Evolutionary conservation across 2,113 vertebrate genomes (phyloP), one percentile per base, ranked within the genome.

Genomic region (Electrona antarctica): DNA sequence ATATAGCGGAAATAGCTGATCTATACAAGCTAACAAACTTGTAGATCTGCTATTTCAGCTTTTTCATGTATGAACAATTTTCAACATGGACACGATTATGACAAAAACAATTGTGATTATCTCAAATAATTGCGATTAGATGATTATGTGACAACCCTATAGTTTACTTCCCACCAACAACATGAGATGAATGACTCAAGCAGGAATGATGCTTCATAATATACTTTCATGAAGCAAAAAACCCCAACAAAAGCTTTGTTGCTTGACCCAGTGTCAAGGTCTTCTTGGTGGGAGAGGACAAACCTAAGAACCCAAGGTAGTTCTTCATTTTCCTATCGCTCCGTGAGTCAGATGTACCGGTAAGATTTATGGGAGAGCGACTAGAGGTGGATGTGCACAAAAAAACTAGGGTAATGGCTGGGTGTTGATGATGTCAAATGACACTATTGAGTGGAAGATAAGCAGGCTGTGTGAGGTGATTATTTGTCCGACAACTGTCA

Each of bases 351-450:
- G 2, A 21, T 21, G 21, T 21, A 21, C 21, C 6, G 51, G 2
- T 52, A 50, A 29, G 61, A 79, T 66, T 45, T 79, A 50, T 65
- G 29, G 58, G 14, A 59, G 50, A 52, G 51, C 33, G 73, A 71
- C 59, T 21, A 64, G 46, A 76, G 69, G 69, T 79, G 61, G 61
- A 21, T 52, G 60, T 9, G 29, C 60, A 47, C 13, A 69, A 50
- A 21, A 21, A 65, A 57, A 15, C 59, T 55, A 6, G 48, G 51
- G 8, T 29, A 79, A 70, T 70, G 47, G 62, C 1, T 60, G 4
- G 7, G 28, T 8, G 64, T 48, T 66, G 73, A 70, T 58, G 46
- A 47, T 21, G 21, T 21, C 21, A 21, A 21, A 21, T 21, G 21
- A 21, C 21, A 21, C 21, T 21, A 21, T 21, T 21, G 21, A 21